Evolutionary conservation across 1,140 invertebrate species (phyloP), one percentile per base, ranked within the genome.

Genomic region (Choristoneura fumiferana): DNA sequence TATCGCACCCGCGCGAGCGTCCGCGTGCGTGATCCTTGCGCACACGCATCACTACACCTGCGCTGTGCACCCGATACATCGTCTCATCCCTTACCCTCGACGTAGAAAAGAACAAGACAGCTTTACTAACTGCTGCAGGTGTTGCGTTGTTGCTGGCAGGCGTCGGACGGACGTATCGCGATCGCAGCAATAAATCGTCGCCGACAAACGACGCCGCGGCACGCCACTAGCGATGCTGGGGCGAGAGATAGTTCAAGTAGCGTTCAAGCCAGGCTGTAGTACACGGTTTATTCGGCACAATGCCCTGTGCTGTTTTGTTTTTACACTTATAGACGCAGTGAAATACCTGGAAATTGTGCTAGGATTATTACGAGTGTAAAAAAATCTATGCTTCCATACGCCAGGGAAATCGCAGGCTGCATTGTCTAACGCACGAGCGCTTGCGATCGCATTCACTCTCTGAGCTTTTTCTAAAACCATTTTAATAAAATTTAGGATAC

Each of bases 201-300:
- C 43, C 13, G 43, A 49, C 43, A 49, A 49, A 49, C 43, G 43
- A 49, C 43, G 43, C 43, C 43, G 43, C 43, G 43, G 43, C 43
- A 49, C 43, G 43, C 43, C 43, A 49, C 43, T 49, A 49, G 43
- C 22, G 18, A 18, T 10, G 13, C 4, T 6, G 8, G n/a, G n/a
- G n/a, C n/a, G n/a, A n/a, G n/a, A n/a, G 43, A 29, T 29, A 29
- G 43, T 18, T 22, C 43, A 49, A 49, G 43, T 49, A 49, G 43
- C 43, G 43, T 29, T 29, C 12, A 49, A 22, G 2, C 43, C 43
- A 29, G n/a, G 6, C 22, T 29, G 22, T 29, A n/a, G n/a, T n/a
- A n/a, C n/a, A n/a, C n/a, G n/a, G n/a, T n/a, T n/a, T n/a, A n/a
- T n/a, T n/a, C n/a, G n/a, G n/a, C n/a, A n/a, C n/a, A n/a, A n/a